Percentiles rank a stretch among this genome's conserved stretches.
These are phyloP conservation scores for Drosophila helvetica DNA, from an alignment of 2,888 invertebrate genomes.

Conservation along the genomic window DNA sequence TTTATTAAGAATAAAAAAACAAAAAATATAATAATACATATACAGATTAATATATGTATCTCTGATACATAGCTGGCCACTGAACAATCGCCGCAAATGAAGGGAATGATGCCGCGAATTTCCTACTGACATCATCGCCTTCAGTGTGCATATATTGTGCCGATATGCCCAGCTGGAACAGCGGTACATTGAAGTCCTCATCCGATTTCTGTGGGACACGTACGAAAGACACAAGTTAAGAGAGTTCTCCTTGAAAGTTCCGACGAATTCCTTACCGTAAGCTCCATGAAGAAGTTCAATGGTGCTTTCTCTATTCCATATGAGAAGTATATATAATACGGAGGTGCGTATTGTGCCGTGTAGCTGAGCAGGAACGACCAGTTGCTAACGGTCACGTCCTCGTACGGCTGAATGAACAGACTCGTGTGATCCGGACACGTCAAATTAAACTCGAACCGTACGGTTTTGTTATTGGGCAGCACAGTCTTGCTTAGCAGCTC, in stretches of 20 bases:
- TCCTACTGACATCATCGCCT: conserved; percentile 83
- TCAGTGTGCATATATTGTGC: conserved; percentile 84
- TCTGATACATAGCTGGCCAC: conserved; percentile 37
- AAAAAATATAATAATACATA: not conserved
- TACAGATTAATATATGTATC: conserved; percentile 21
- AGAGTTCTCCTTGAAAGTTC: too few species aligned
- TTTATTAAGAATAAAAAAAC: too few species aligned
- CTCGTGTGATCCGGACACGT: conserved; percentile 73
- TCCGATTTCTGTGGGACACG: conserved; percentile 47
- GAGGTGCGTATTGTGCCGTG: too few species aligned
- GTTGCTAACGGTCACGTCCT: conserved; percentile 59
- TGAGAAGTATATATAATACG: conserved; percentile 61
- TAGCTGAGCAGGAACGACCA: conserved; percentile 71
- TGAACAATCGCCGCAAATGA: conserved; percentile 16
- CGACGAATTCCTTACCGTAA: conserved; percentile 31
- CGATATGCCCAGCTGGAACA: conserved; percentile 83
- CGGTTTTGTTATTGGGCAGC: conserved; percentile 41
- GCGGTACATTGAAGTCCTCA: conserved; percentile 54
- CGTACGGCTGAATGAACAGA: conserved; percentile 67
- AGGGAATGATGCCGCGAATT: conserved; percentile 84
- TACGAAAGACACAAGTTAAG: not conserved
- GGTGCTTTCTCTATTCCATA: conserved; percentile 68
- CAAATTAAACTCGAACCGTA: conserved; percentile 68
- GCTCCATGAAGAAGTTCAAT: conserved; percentile 66
- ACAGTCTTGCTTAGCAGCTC: conserved; percentile 57